Base-by-base conservation (phyloP, 1,140 invertebrate species). In the Aricia agestis region DNA sequence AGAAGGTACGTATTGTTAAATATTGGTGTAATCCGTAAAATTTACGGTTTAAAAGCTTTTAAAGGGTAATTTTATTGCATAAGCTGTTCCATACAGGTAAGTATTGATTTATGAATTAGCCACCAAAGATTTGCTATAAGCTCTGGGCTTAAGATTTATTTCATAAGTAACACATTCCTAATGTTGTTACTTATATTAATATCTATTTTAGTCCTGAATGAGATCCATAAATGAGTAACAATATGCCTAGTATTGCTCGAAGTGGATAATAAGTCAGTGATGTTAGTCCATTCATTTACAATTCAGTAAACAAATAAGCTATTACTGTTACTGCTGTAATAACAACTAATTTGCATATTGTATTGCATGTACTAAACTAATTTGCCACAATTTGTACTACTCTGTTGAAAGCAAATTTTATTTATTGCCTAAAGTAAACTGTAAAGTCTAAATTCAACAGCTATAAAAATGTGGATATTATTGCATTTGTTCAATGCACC, bases 1-100 rank as follows among this genome's bases (percentile, higher is more conserved):
- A 78, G 93, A 95, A 84, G 93, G 94, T 95, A 84, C 69, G 72
- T 79, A 10, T 59, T 31, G 61, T 65, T 58, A 18, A 7, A 45
- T 67, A 58, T 52, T 52, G 1, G 7, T 52, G 0, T 52, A 13
- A 3, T 11, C 1, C 13, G 9, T 52, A 13, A 13, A 52, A 52
- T 52, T 52, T 52, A 52, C 10, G 1, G 0, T 15, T 42, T 13
- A 11, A 11, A 9, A 15, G 10, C 13, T 9, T 13, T 6, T 13
- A 52, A 52, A 15, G 45, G 45, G 45, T 52, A 6, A 36, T 25
- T 25, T 25, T 36, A 36, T 2, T 36, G 2, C 9, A 6, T 9
- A 36, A 36, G 36, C 9, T 36, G 36, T 36, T 36, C 6, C 36
- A 36, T 36, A 36, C 6, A 36, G 6, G 42, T 45, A 45, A 45